Evolutionary conservation across 2,797 vertebrate species (phyloP).

Genomic region (Pseudochirops corinnae): DNA sequence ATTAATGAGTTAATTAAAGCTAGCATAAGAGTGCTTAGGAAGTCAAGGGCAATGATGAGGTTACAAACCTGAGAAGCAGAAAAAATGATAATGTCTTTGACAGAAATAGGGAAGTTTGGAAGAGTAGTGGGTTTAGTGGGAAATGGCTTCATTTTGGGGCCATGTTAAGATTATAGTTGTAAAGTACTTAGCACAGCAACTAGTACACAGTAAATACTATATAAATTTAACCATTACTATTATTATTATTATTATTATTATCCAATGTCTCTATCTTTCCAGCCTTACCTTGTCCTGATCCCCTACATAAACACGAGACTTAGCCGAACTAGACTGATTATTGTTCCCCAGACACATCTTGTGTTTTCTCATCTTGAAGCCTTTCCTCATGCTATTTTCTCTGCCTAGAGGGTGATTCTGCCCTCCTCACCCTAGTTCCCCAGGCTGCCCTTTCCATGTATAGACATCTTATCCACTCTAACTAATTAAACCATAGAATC

Average conservation of each 20-base stretch:
- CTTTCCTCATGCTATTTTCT: background rate
- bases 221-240: background rate
- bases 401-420: background rate
- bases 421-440: background rate
- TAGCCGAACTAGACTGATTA: background rate
- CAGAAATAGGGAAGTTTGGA: background rate
- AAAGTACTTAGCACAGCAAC: background rate
- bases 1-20: no score
- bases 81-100: background rate
- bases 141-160: background rate
- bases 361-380: background rate
- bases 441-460: background rate
- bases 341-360: background rate
- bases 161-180: background rate
- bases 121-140: background rate
- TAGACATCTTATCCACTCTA: background rate
- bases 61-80: background rate
- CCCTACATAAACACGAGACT: background rate
- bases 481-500: background rate
- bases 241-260: background rate
- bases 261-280: background rate
- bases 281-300: background rate
- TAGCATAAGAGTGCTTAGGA: background rate
- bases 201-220: background rate
- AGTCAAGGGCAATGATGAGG: background rate